Base-by-base conservation (phyloP, 1,140 invertebrate species). In the Drosophila orosa region DNA sequence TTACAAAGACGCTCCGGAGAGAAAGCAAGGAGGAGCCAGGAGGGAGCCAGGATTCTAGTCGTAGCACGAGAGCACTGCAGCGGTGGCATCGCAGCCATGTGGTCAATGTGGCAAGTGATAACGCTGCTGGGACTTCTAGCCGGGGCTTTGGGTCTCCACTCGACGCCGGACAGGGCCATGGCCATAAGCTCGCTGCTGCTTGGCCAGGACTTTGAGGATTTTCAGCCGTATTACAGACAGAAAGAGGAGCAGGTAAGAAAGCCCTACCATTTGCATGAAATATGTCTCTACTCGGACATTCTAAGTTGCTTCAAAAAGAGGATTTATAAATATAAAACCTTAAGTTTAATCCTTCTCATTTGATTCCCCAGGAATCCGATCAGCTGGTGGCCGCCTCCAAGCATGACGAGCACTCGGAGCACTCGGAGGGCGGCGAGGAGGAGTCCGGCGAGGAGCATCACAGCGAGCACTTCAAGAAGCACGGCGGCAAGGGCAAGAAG, bases 371-470 rank as follows among this genome's bases (percentile, higher is more conserved):
- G 44, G 44, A 50, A 7, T 15, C 45, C 13, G 80, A 84, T 58
- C 92, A 92, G 37, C 71, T 90, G 61, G 77, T 90, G 29, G 91
- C 92, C 3, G 92, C 90, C 45, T 87, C 91, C 0, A 83, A 91
- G 40, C 75, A 91, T 57, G 60, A 63, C 29, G 50, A 54, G 13
- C 75, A 90, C 15, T 84, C 80, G 39, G 83, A 87, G 55, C 68
- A 91, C 15, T 74, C 76, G 40, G 76, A 74, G 72, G 76, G 89
- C 54, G 72, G 78, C 68, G 93, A 94, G 42, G 93, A 94, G 37
- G 94, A 95, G 25, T 94, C 92, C 0, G 94, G 94, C 0, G 93
- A 93, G 37, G 93, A 94, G 50, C 93, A 94, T 56, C 93, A 95
- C 73, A 89, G 93, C 7, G 93, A 94, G 55, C 94, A 94, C 57